phyloP scores from a whole-genome alignment of 2,888 invertebrate species.

The Anoplius nigerrimus region DNA sequence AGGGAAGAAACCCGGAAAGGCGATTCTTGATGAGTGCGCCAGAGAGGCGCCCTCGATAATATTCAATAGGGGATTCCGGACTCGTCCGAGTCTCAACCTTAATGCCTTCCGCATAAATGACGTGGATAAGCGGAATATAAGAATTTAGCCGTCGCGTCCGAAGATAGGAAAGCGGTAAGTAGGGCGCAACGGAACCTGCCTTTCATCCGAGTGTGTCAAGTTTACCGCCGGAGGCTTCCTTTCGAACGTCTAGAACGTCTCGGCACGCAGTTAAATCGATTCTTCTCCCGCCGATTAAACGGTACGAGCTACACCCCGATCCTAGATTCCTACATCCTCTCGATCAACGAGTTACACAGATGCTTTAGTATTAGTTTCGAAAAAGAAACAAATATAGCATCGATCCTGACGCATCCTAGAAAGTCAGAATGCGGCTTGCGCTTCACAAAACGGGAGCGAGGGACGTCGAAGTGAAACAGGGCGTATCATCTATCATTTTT shows the following conservation, averaged over 20 bases:
- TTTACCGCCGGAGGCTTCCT: constrained; percentile 52
- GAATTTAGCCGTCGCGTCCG: constrained; percentile 1
- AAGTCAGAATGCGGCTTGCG: constrained; percentile 9
- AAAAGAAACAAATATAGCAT: too few relatives aligned
- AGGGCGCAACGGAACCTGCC: constrained; percentile 73
- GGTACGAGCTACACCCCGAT: neutral
- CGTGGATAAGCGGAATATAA: neutral
- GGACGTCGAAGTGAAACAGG: constrained; percentile 24
- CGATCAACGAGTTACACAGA: too few relatives aligned
- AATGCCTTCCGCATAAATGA: neutral
- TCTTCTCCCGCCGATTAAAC: constrained; percentile 17
- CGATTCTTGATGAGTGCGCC: too few relatives aligned
- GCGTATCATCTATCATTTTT: constrained; percentile 12
- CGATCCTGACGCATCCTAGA: too few relatives aligned
- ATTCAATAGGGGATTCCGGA: too few relatives aligned
- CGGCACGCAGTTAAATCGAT: constrained; percentile 48
- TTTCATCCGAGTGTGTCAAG: constrained; percentile 68
- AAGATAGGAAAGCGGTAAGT: constrained; percentile 66
- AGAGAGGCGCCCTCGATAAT: too few relatives aligned
- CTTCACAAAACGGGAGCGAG: constrained; percentile 18
- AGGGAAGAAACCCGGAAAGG: too few relatives aligned
- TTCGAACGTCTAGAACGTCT: constrained; percentile 34
- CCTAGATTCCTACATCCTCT: too few relatives aligned
- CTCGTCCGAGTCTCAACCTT: neutral
- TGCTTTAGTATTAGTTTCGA: too few relatives aligned